Evolutionary conservation across 2,797 vertebrate genomes (phyloP).

Genomic region (Eulemur mongoz): DNA sequence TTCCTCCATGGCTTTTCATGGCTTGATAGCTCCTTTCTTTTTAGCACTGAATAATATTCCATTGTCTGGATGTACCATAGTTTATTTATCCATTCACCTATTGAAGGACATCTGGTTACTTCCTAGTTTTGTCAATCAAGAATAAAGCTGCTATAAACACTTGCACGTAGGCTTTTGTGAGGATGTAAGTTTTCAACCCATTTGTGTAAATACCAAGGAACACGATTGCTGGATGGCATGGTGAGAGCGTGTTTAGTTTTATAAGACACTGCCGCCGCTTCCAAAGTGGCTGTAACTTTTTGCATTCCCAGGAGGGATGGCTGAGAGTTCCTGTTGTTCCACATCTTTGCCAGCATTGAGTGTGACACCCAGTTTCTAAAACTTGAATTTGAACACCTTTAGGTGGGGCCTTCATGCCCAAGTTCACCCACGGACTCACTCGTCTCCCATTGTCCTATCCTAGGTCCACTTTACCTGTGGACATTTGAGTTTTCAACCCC

Average conservation of each 20-base stretch:
- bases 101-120: background rate
- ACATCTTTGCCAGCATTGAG: background rate
- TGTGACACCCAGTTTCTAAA: background rate
- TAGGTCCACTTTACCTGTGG: background rate
- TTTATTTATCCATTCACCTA: background rate
- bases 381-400: background rate
- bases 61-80: too few relatives aligned
- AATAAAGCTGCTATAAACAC: background rate
- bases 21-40: background rate
- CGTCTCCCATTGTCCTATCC: background rate
- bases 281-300: background rate
- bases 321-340: background rate
- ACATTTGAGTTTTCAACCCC: background rate
- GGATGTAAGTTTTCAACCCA: background rate
- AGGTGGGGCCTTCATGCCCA: background rate
- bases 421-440: background rate
- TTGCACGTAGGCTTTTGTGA: background rate
- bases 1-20: background rate
- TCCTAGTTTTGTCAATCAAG: background rate
- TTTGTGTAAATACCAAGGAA: background rate
- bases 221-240: rapidly evolving
- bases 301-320: background rate
- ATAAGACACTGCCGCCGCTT: background rate
- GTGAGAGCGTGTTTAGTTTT: background rate
- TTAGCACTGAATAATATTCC: background rate